Percentiles rank a stretch among this genome's conserved stretches.
Conservation (phyloP, 1,140 invertebrate species). For the Archegozetes longisetosus region DNA sequence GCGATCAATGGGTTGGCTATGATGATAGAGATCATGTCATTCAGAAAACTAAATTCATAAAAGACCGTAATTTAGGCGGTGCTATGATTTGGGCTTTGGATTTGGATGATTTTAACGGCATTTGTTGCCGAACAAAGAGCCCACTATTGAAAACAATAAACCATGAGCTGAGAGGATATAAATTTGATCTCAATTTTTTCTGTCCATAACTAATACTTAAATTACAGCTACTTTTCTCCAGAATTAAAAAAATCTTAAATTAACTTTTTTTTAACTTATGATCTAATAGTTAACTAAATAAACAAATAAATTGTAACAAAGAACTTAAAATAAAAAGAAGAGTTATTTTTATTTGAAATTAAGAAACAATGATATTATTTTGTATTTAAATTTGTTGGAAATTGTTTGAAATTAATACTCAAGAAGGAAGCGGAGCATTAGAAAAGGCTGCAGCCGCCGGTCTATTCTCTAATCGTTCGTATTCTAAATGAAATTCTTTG, state of each 20-base stretch:
- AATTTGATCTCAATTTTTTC: neutral
- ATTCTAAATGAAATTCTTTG: conserved; percentile 93
- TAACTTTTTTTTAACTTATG: neutral
- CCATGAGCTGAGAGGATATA: neutral
- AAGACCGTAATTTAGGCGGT: conserved; percentile 24
- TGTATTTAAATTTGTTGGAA: neutral
- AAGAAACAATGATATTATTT: too few species aligned
- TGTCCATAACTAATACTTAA: neutral
- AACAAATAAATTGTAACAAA: neutral
- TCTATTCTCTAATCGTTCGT: conserved; percentile 86
- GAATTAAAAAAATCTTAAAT: too few species aligned
- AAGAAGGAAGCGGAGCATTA: neutral
- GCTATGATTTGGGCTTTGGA: conserved; percentile 34
- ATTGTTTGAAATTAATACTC: neutral
- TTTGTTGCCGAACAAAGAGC: conserved; percentile 19
- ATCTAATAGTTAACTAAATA: neutral
- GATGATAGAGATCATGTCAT: conserved; percentile 49
- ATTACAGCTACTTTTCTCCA: too few species aligned
- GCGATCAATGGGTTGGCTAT: conserved; percentile 67
- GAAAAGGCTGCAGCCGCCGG: conserved; percentile 30
- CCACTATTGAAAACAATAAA: conserved; percentile 17
- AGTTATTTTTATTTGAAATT: neutral
- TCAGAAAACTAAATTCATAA: conserved; percentile 35
- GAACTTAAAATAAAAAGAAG: neutral
- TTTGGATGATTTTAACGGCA: conserved; percentile 27